A percentile compares a stretch with the other conserved stretches of the same genome.
Evolutionary conservation across 1,140 invertebrate genomes (phyloP).

Genomic region (Thaumetopoea pityocampa): DNA sequence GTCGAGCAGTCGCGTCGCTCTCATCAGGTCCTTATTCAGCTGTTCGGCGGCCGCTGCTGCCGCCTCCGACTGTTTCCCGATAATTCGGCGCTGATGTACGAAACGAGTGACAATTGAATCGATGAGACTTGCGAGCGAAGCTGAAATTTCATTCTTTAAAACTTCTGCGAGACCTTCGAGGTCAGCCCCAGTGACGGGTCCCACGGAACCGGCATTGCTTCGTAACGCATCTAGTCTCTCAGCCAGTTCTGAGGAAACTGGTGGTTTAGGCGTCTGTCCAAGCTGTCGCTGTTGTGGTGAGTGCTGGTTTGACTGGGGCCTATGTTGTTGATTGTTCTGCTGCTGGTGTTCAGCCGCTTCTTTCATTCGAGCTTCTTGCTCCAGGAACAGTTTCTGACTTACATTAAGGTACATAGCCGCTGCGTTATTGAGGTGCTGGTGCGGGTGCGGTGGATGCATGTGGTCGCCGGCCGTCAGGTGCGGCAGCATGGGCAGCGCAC

Average conservation of each 20-base stretch:
- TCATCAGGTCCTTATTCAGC: conserved; percentile 87
- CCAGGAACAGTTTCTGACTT: conserved; percentile 84
- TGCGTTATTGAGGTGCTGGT: conserved; percentile 79
- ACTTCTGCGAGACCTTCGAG: conserved; percentile 91
- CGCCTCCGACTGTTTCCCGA: conserved; percentile 85
- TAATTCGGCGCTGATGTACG: conserved; percentile 85
- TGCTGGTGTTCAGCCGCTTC: conserved; percentile 78
- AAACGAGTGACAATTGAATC: conserved; percentile 92
- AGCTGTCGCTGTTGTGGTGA: conserved; percentile 75
- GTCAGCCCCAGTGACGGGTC: conserved; percentile 83
- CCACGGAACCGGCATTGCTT: conserved; percentile 77
- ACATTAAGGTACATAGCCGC: conserved; percentile 86
- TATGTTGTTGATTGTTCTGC: conserved; percentile 71
- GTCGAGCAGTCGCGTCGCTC: conserved; percentile 87
- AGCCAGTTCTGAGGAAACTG: conserved; percentile 77
- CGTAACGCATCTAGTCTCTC: conserved; percentile 81
- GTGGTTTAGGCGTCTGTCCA: conserved; percentile 68
- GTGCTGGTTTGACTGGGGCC: conserved; percentile 76
- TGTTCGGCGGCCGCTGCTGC: conserved; percentile 86
- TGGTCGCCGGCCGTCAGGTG: conserved; percentile 77
- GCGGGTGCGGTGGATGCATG: conserved; percentile 76
- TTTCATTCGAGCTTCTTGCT: conserved; percentile 86
- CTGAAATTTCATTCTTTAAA: conserved; percentile 92
- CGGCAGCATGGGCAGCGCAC: conserved; percentile 74
- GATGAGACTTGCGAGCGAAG: conserved; percentile 89